Percentiles rank a stretch among this genome's conserved stretches.
Conservation (phyloP, 2,797 vertebrate species). For the Lateolabrax maculatus region DNA sequence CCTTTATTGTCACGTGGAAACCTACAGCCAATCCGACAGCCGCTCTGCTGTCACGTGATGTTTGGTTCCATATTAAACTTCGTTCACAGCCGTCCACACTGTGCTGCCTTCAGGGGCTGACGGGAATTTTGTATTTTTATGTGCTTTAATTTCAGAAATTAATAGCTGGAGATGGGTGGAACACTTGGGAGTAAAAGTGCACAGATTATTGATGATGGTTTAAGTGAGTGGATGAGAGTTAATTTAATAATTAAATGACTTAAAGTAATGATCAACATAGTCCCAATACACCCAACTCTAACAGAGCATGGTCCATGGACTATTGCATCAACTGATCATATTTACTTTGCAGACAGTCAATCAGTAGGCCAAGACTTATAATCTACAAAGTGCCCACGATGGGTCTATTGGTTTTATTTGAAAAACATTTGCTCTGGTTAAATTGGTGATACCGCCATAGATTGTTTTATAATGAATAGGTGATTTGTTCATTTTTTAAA, state of each 20-base stretch:
- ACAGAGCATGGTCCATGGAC: neutral
- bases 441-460: neutral
- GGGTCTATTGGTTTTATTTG: neutral
- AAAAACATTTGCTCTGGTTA: slow-evolving; percentile 2
- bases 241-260: neutral
- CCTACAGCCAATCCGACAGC: slow-evolving; percentile 35
- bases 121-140: neutral
- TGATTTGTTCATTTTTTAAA: no score
- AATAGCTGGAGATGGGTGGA: neutral
- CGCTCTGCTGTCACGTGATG: slow-evolving; percentile 16
- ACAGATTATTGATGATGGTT: neutral
- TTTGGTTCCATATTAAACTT: accelerated
- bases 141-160: accelerated
- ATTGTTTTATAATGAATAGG: no score
- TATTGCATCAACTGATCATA: neutral
- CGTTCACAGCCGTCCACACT: no score
- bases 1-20: slow-evolving; percentile 52
- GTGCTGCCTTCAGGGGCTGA: slow-evolving; percentile 17
- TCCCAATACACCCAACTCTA: neutral
- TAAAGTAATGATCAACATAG: neutral
- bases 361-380: no score
- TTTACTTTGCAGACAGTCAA: slow-evolving; percentile 34
- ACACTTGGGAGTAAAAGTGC: neutral
- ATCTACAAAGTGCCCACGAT: neutral
- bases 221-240: neutral